phyloP scores from a whole-genome alignment of 2,888 invertebrate genomes.

The Erebia aethiops region DNA sequence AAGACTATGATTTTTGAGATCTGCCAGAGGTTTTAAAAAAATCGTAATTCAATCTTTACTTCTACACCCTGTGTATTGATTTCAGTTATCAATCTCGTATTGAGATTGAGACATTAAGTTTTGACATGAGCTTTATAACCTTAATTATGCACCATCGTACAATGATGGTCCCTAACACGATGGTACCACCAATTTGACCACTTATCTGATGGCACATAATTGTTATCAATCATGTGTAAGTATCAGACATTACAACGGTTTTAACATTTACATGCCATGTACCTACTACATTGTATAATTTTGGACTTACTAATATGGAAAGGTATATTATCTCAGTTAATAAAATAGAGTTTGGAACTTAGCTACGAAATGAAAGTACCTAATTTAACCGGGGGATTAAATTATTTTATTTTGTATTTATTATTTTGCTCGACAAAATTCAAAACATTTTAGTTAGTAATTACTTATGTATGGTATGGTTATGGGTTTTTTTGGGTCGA shows the following conservation, averaged over 20 bases:
- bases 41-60: not conserved
- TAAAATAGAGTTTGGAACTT: no score
- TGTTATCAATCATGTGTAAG: conserved; percentile 43
- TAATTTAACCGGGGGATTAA: no score
- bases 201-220: conserved; percentile 54
- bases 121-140: conserved; percentile 54
- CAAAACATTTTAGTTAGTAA: no score
- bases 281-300: not conserved
- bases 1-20: not conserved
- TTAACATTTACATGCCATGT: not conserved
- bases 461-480: no score
- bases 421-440: no score
- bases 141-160: conserved; percentile 49
- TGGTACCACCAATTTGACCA: conserved; percentile 57
- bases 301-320: not conserved
- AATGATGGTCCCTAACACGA: conserved; percentile 14
- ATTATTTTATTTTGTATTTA: no score
- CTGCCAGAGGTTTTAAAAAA: not conserved
- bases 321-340: no score
- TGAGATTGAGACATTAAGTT: conserved; percentile 65
- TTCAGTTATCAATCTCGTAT: conserved; percentile 41
- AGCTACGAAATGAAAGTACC: no score
- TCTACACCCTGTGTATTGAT: conserved; percentile 44
- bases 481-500: no score
- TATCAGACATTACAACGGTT: conserved; percentile 7